phyloP scores from a whole-genome alignment of 2,113 vertebrate species.

The Aramus guarauna region DNA sequence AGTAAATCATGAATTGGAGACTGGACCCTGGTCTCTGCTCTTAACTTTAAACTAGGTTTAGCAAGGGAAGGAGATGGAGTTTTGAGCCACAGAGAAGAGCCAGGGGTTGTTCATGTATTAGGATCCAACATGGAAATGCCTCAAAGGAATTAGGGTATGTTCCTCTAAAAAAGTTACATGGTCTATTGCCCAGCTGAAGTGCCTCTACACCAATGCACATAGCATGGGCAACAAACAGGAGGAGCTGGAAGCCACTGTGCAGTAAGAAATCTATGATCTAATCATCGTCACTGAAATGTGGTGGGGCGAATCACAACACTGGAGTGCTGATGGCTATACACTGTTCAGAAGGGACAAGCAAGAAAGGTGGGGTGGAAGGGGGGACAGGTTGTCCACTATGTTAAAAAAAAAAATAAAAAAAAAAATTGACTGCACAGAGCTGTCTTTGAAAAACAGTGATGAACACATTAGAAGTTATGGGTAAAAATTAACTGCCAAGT shows the following conservation, averaged over 20 bases:
- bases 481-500: background rate
- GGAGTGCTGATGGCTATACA: background rate
- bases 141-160: background rate
- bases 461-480: background rate
- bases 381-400: accelerated
- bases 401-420: no score
- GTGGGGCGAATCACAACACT: background rate
- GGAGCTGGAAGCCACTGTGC: background rate
- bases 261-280: background rate
- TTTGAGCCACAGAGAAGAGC: background rate
- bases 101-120: background rate
- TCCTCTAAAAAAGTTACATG: background rate
- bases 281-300: background rate
- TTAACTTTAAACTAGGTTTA: no score
- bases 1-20: background rate
- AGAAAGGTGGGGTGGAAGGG: background rate
- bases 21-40: background rate
- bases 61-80: no score
- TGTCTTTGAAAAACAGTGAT: background rate
- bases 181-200: background rate
- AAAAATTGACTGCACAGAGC: background rate
- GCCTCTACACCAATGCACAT: background rate
- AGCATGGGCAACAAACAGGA: background rate
- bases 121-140: background rate
- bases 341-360: background rate